Base-by-base conservation (phyloP, 2,797 vertebrate genomes). In the Numenius phaeopus region DNA sequence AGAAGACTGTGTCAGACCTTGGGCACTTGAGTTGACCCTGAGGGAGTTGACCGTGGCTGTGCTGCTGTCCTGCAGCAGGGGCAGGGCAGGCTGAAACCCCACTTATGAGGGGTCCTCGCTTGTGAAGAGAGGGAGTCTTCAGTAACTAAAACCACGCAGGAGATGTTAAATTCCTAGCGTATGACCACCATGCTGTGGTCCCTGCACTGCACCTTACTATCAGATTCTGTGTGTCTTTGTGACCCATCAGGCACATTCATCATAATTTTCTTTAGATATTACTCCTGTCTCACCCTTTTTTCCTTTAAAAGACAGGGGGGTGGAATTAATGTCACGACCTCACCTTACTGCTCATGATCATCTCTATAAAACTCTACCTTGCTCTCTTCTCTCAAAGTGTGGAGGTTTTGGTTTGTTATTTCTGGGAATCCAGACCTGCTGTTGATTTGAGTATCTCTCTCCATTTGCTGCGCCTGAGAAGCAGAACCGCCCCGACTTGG, bases 101-200 rank as follows among this genome's bases (percentile, higher is more conserved):
- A 15, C 8, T 0, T 30, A 5, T 0, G 0, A 52, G 58, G 24
- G 21, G 2, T 70, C n/a, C 54, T 91, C 11, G 2, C 65, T 46
- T 54, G 14, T 57, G 58, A 32, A 46, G 76, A 47, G 58, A 67
- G 23, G 32, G 58, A 44, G 37, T 72, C 72, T 65, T 69, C 57
- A 30, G 30, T 49, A 49, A 67, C 54, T 83, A 20, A 29, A 32
- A 6, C 42, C 49, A 21, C 5, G 39, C 18, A 27, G 8, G 55
- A 61, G 14, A 44, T 55, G 58, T 69, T 57, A 40, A 12, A 50
- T 61, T 70, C 61, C 52, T 57, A 42, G 65, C 10, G 4, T 37
- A 5, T 15, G 22, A 44, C 17, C 49, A 52, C 20, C 67, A 14
- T 7, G 15, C 24, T n/a, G 0, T 22, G n/a, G 32, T 65, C 22